phyloP scores from a whole-genome alignment of 2,888 invertebrate species.

The Holacanthella duospinosa region DNA sequence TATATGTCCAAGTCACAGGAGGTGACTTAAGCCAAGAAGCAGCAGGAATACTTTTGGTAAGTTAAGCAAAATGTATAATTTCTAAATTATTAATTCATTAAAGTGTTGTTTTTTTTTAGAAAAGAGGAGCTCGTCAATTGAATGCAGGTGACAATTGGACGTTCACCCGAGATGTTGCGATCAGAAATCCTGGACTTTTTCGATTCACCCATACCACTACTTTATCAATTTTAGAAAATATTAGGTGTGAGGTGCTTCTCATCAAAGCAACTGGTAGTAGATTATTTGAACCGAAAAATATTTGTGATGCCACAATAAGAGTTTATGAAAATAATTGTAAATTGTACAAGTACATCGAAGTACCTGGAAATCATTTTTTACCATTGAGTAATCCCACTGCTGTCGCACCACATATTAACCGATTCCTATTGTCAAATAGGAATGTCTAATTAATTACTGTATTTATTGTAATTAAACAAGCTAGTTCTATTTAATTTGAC shows the following conservation, averaged over 20 bases:
- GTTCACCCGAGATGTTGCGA: slow-evolving; percentile 36
- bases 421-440: slow-evolving; percentile 17
- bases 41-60: slow-evolving; percentile 20
- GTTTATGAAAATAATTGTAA: slow-evolving; percentile 29
- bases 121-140: slow-evolving; percentile 28
- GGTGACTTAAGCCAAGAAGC: slow-evolving; percentile 21
- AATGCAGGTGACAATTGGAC: slow-evolving; percentile 19
- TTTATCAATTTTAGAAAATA: slow-evolving; percentile 43
- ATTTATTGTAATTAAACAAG: no score
- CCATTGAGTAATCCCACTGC: slow-evolving; percentile 34
- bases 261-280: slow-evolving; percentile 38
- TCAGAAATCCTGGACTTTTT: slow-evolving; percentile 39
- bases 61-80: no score
- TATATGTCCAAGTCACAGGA: slow-evolving; percentile 14
- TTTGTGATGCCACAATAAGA: slow-evolving; percentile 27
- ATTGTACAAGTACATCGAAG: slow-evolving; percentile 26
- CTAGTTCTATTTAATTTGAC: no score
- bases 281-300: slow-evolving; percentile 7
- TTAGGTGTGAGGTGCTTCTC: slow-evolving; percentile 42
- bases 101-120: slow-evolving; percentile 6
- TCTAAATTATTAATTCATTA: not conserved
- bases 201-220: slow-evolving; percentile 51
- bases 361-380: slow-evolving; percentile 36
- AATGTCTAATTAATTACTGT: no score
- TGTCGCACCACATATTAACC: slow-evolving; percentile 18